Percentiles rank a stretch among this genome's conserved stretches.
These are phyloP conservation scores for Nipponacmea schrenckii DNA, from an alignment of 2,888 invertebrate genomes.

Conservation along the genomic window DNA sequence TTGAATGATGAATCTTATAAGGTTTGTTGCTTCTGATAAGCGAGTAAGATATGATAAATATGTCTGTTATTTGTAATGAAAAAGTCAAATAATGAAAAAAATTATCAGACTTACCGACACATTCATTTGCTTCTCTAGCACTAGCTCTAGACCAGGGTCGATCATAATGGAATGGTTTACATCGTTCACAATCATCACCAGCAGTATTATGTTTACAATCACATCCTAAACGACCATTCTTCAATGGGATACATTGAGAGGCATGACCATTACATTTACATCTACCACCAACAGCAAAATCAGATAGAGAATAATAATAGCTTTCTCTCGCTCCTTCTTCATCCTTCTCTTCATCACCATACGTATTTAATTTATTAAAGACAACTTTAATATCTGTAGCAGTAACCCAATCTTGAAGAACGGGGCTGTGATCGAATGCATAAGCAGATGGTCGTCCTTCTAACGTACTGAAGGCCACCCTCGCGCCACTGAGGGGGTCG, in stretches of 20 bases:
- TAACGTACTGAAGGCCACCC: slow-evolving; percentile 95
- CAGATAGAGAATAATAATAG: slow-evolving; percentile 80
- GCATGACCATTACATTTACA: slow-evolving; percentile 99
- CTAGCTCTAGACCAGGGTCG: slow-evolving; percentile 98
- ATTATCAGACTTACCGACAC: slow-evolving; percentile 84
- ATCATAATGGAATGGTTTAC: slow-evolving; percentile 98
- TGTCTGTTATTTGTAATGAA: too few species aligned
- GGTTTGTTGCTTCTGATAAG: too few species aligned
- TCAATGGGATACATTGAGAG: slow-evolving; percentile 77
- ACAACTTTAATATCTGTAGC: slow-evolving; percentile 93
- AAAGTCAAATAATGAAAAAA: too few species aligned
- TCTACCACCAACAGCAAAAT: slow-evolving; percentile 95
- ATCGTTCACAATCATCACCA: slow-evolving; percentile 96
- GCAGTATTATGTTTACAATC: slow-evolving; percentile 99
- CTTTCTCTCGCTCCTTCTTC: slow-evolving; percentile 59
- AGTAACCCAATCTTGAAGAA: slow-evolving; percentile 96
- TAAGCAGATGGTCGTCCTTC: slow-evolving; percentile 93
- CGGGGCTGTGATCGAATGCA: slow-evolving; percentile 94
- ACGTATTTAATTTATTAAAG: slow-evolving; percentile 63
- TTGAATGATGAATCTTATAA: too few species aligned
- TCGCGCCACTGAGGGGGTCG: slow-evolving; percentile 63
- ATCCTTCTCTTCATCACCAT: slow-evolving; percentile 51
- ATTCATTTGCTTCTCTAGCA: slow-evolving; percentile 94
- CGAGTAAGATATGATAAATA: too few species aligned
- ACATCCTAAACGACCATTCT: slow-evolving; percentile 78